Evolutionary conservation across 2,113 vertebrate species (phyloP), one percentile per base, ranked within the genome.

Genomic region (Nipponia nippon): DNA sequence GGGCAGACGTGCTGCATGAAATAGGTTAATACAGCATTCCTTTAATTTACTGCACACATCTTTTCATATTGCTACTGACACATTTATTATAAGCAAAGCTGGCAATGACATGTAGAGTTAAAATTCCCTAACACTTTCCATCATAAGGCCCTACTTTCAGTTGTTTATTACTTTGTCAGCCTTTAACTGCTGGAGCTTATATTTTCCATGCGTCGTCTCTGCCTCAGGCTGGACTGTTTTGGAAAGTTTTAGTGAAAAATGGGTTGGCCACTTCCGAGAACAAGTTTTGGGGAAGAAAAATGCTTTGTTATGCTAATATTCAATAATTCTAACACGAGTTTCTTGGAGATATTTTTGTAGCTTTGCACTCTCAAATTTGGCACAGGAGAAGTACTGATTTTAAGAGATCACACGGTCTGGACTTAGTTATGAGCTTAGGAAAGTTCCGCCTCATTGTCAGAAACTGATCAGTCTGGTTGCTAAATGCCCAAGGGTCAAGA

Each of bases 51-150:
- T 85, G 85, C 72, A 91, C 38, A 77, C 80, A 78, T 93, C 61
- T 91, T 93, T 96, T 88, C 85, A 84, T 81, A 86, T 82, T 92
- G 89, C 87, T 95, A 91, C 95, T 95, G 94, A 94, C 94, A 93
- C 78, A 70, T 91, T 96, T 94, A 95, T 88, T 97, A 83, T 67
- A 96, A 95, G 84, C 81, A 95, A 96, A 95, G 87, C 89, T 90
- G 59, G 78, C 84, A 95, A 92, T 94, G 91, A 97, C 81, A 96
- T 95, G 47, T 82, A 95, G 73, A 96, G 84, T 88, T 94, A 80
- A 90, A 93, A 70, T 73, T 94, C 73, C 58, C 75, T 63, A 90
- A 86, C 87, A 77, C 89, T 95, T 97, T 93, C 75, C 9, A 27
- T 95, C 84, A 77, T 87, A 96, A 96, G 89, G 78, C 81, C 58